Evolutionary conservation across 2,797 vertebrate genomes (phyloP).

Genomic region (Premnoplex brunnescens): DNA sequence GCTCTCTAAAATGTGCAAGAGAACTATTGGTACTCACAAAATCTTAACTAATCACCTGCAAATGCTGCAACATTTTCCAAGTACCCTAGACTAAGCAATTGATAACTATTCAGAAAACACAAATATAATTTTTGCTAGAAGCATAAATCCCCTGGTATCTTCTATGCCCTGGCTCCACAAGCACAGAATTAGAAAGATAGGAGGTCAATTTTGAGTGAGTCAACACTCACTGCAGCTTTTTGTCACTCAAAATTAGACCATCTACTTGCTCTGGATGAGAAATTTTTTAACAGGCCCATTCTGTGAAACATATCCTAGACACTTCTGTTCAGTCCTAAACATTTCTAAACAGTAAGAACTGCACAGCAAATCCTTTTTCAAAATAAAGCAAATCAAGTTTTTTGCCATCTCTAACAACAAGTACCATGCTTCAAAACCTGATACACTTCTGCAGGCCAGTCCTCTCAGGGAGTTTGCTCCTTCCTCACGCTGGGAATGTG

Average conservation of each 20-base stretch:
- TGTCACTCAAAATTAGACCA: neutral
- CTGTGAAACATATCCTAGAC: neutral
- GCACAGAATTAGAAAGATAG: neutral
- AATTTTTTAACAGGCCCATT: neutral
- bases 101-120: neutral
- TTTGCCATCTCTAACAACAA: neutral
- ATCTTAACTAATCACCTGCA: neutral
- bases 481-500: neutral
- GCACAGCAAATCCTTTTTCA: neutral
- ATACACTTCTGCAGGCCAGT: neutral
- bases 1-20: rapidly evolving
- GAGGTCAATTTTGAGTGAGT: neutral
- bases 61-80: neutral
- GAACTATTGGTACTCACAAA: neutral
- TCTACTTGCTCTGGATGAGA: neutral
- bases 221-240: neutral
- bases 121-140: neutral
- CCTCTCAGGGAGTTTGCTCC: neutral
- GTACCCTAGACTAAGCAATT: neutral
- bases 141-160: neutral
- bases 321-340: neutral
- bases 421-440: neutral
- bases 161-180: neutral
- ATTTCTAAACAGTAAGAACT: neutral
- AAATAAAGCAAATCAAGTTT: neutral